Evolutionary conservation across 2,113 vertebrate species (phyloP).

Genomic region (Saguinus midas): DNA sequence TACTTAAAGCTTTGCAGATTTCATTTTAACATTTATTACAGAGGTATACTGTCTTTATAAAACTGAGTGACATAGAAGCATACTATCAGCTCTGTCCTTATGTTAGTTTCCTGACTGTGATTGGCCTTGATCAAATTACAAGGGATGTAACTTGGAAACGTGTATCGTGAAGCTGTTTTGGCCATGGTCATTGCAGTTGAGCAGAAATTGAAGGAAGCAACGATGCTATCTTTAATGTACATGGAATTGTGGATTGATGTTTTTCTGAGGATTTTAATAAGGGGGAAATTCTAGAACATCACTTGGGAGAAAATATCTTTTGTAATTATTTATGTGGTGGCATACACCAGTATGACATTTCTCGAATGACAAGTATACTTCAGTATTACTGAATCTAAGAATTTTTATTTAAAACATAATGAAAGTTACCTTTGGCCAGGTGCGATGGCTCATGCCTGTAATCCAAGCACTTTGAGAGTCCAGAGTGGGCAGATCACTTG

Average conservation of each 20-base stretch:
- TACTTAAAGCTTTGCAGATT: background rate
- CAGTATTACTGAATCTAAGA: background rate
- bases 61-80: background rate
- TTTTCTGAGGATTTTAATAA: background rate
- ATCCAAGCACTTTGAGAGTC: too few relatives aligned
- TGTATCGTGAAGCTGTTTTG: background rate
- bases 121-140: background rate
- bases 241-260: background rate
- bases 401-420: slow-evolving; percentile 2
- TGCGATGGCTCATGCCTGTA: too few relatives aligned
- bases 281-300: background rate
- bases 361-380: background rate
- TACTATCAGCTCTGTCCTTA: background rate
- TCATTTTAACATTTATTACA: slow-evolving; percentile 1
- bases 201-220: background rate
- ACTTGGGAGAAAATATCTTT: background rate
- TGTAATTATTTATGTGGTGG: background rate
- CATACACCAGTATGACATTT: background rate
- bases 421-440: background rate
- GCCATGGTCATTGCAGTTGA: background rate
- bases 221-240: background rate
- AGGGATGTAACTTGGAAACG: background rate
- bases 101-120: background rate
- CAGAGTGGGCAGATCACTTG: too few relatives aligned
- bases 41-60: background rate